phyloP scores from a whole-genome alignment of 2,888 invertebrate species.

The Loripinus fragilis region DNA sequence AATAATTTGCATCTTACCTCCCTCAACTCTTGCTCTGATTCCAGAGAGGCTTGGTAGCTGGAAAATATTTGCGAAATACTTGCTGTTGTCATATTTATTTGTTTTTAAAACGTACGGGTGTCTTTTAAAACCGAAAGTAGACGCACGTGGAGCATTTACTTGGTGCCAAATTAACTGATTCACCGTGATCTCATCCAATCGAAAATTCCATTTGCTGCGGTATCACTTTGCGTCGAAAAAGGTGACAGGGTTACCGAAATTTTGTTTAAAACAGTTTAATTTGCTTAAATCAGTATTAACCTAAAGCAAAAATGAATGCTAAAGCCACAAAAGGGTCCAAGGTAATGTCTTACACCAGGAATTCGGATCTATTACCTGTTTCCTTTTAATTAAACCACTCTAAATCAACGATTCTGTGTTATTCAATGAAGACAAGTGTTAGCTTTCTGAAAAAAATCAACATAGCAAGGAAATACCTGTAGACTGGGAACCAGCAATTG shows the following conservation, averaged over 20 bases:
- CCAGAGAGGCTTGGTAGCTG: conserved; percentile 91
- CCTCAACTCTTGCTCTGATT: conserved; percentile 90
- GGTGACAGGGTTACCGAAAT: neutral
- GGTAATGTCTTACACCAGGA: neutral
- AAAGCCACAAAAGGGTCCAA: neutral
- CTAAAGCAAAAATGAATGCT: neutral
- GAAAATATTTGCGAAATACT: conserved; percentile 85
- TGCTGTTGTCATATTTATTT: neutral
- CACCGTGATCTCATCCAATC: neutral
- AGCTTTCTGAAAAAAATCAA: too few relatives aligned
- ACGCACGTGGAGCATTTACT: neutral
- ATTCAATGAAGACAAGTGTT: too few relatives aligned
- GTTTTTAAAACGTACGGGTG: too few relatives aligned
- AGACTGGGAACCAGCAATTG: too few relatives aligned
- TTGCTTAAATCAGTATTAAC: too few relatives aligned
- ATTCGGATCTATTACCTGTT: too few relatives aligned
- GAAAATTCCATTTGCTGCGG: conserved; percentile 6
- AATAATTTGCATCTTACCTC: too few relatives aligned
- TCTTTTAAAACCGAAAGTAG: conserved; percentile 4
- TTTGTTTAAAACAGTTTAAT: neutral
- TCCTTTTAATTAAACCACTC: too few relatives aligned
- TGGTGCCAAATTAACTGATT: neutral
- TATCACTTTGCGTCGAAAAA: neutral
- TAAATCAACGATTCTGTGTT: too few relatives aligned
- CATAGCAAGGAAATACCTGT: too few relatives aligned